Evolutionary conservation across 1,140 invertebrate genomes (phyloP).

Genomic region (Platorchestia sp.): DNA sequence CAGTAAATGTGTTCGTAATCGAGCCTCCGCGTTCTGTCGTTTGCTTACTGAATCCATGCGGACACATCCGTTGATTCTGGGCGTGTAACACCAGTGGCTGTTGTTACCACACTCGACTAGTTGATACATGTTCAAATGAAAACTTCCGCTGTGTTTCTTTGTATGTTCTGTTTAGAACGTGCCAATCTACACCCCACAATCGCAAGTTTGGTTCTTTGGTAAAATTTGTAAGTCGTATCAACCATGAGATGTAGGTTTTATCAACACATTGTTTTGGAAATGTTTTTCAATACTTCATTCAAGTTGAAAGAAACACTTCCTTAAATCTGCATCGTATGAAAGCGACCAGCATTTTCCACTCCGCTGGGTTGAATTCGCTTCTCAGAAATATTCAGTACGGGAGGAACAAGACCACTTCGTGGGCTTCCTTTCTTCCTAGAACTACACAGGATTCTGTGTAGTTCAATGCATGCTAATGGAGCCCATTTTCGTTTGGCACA

Average conservation of each 20-base stretch:
- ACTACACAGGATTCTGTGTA: not conserved
- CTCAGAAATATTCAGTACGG: not conserved
- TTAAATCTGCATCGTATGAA: not conserved
- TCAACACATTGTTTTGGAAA: not conserved
- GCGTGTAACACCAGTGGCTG: not conserved
- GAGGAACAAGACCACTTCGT: not conserved
- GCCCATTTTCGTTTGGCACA: not conserved
- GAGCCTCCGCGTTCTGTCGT: not conserved
- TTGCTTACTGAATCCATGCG: not conserved
- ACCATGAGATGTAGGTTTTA: not conserved
- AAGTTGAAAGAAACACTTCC: not conserved
- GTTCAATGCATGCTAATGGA: not conserved
- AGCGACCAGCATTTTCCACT: not conserved
- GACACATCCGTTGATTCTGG: not conserved
- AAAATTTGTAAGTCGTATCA: not conserved
- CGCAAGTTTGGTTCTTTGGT: not conserved
- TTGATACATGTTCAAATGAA: not conserved
- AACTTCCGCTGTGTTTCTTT: not conserved
- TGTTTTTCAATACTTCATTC: not conserved
- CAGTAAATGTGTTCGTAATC: not conserved
- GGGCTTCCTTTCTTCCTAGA: not conserved
- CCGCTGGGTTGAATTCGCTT: not conserved
- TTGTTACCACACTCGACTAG: not conserved
- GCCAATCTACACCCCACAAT: not conserved
- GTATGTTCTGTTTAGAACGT: too few species aligned